phyloP scores from a whole-genome alignment of 2,113 vertebrate species.

The Aviceda subcristata region DNA sequence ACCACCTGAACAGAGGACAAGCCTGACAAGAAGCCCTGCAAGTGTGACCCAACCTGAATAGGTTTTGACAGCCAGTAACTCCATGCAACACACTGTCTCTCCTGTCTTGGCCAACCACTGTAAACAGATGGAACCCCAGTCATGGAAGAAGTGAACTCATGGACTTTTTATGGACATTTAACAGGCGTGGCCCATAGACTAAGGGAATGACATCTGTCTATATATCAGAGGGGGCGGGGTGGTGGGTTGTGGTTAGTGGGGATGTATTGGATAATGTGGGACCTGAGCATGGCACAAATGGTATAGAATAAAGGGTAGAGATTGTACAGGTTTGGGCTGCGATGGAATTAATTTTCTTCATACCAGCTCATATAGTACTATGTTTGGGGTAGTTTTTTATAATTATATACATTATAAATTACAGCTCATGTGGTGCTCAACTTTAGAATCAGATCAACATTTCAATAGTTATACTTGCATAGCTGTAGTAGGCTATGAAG shows the following conservation, averaged over 20 bases:
- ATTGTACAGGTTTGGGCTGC: background rate
- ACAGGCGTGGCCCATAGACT: background rate
- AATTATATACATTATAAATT: background rate
- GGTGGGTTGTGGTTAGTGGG: background rate
- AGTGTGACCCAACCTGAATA: background rate
- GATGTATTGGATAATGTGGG: background rate
- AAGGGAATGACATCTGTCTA: background rate
- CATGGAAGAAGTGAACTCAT: background rate
- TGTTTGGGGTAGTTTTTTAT: background rate
- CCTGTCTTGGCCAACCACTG: background rate
- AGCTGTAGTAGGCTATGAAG: background rate
- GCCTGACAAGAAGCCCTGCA: background rate
- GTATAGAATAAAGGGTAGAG: background rate
- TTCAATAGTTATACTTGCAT: background rate
- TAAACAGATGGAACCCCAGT: background rate
- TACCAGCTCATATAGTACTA: background rate
- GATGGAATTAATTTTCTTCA: background rate
- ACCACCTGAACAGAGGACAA: background rate
- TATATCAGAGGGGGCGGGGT: background rate
- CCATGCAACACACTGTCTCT: background rate
- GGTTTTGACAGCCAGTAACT: background rate
- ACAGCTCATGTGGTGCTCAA: background rate
- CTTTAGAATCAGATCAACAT: background rate
- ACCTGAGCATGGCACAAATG: background rate
- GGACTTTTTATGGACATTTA: background rate